Conservation (phyloP, 2,113 vertebrate genomes). For the Sporophila hypoxantha region DNA sequence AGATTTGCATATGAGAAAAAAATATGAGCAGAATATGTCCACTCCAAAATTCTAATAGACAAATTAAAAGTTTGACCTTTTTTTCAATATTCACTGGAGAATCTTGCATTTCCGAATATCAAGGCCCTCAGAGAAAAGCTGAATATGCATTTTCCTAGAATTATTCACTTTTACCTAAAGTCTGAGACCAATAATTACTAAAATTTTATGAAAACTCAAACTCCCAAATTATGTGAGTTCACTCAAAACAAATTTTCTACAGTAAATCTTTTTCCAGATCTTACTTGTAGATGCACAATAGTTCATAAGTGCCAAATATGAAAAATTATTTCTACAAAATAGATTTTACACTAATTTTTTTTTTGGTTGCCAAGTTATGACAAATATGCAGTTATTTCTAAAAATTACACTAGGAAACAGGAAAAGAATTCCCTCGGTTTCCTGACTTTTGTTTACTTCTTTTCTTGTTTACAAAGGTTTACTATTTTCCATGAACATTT, state of each 20-base stretch:
- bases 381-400: conserved; percentile 7
- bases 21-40: background rate
- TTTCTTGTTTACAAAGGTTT: conserved; percentile 52
- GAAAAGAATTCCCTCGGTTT: conserved; percentile 5
- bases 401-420: conserved; percentile 17
- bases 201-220: background rate
- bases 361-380: background rate
- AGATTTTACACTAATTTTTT: background rate
- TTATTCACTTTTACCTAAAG: background rate
- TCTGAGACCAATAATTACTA: background rate
- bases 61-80: background rate
- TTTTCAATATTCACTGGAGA: background rate
- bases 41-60: background rate
- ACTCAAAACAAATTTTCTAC: background rate
- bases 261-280: background rate
- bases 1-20: background rate
- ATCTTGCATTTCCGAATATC: background rate
- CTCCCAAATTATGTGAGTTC: background rate
- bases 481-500: conserved; percentile 32
- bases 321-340: background rate
- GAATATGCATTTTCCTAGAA: background rate
- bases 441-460: conserved; percentile 15
- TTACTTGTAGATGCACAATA: background rate
- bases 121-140: background rate
- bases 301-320: background rate